These are phyloP conservation scores for Macropis europaea DNA, from an alignment of 2,888 invertebrate genomes.

Conservation along the genomic window DNA sequence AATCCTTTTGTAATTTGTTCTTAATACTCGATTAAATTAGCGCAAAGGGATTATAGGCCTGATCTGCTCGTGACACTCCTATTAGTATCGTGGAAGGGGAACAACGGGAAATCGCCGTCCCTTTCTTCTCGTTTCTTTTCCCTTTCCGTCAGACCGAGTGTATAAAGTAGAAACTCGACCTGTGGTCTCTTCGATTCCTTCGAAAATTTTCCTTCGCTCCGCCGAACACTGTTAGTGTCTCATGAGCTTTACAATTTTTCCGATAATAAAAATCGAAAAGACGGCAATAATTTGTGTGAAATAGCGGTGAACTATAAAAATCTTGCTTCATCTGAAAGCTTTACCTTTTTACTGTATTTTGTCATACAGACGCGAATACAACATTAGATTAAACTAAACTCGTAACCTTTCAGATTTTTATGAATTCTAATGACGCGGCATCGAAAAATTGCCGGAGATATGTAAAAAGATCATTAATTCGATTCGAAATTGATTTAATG, in stretches of 20 bases:
- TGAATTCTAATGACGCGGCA: too few species aligned
- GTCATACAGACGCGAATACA: too few species aligned
- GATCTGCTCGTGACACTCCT: constrained; percentile 67
- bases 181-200: constrained; percentile 6
- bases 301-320: constrained; percentile 28
- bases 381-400: too few species aligned
- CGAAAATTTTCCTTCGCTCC: not conserved
- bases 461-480: too few species aligned
- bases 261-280: too few species aligned
- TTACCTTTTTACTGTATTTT: too few species aligned
- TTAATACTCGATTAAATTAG: constrained; percentile 63
- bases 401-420: too few species aligned
- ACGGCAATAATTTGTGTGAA: too few species aligned
- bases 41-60: constrained; percentile 65
- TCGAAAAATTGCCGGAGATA: too few species aligned
- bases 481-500: too few species aligned
- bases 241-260: too few species aligned
- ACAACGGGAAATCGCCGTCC: constrained; percentile 16
- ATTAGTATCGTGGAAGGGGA: constrained; percentile 43
- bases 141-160: not conserved
- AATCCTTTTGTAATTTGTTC: constrained; percentile 16
- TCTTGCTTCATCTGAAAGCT: too few species aligned
- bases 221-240: constrained; percentile 28
- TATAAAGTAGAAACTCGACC: constrained; percentile 13
- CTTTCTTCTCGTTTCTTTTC: constrained; percentile 14